Base-by-base conservation (phyloP, 2,113 vertebrate species). In the Pungitius pungitius region DNA sequence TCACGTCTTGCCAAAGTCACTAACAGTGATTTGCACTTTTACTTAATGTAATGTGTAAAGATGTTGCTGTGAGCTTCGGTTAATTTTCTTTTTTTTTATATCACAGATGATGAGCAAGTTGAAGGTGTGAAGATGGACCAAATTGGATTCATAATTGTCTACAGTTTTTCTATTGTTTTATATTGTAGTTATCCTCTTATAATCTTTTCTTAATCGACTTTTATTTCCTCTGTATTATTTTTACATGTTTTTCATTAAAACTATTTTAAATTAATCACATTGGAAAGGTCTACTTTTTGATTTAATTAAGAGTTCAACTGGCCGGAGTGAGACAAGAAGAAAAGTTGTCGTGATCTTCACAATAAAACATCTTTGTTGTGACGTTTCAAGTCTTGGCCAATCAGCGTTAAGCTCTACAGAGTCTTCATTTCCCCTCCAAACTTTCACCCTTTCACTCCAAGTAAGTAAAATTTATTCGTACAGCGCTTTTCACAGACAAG, bases 41-140 rank as follows among this genome's bases (percentile, higher is more conserved):
- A 60, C 39, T 55, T 9, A 63, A 64, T 42, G 1, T 33, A 13
- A 11, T 55, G 22, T 33, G 1, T 15, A 33, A 2, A 24, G 43
- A 62, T 59, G 3, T 61, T 37, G 62, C 20, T 45, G 9, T 18
- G 39, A 35, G 3, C 15, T 27, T n/a, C 61, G 3, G 5, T 42
- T 55, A 45, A 61, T 51, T 9, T 0, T 1, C 3, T 22, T 37
- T 42, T 64, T 20, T n/a, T 64, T 47, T 10, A 13, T 43, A 2
- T 39, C 54, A 72, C 75, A 88, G 83, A 82, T 85, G 65, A 85
- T 86, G 61, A 63, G 52, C 30, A 81, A n/a, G 24, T 77, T 86
- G 72, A 85, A 85, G 54, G 7, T 85, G 35, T 88, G 75, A 85
- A 13, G 66, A 64, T 6, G 5, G 3, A 11, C 30, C 40, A 20